These are phyloP conservation scores for Gouania willdenowi DNA, from an alignment of 2,797 vertebrate species.

Conservation along the genomic window DNA sequence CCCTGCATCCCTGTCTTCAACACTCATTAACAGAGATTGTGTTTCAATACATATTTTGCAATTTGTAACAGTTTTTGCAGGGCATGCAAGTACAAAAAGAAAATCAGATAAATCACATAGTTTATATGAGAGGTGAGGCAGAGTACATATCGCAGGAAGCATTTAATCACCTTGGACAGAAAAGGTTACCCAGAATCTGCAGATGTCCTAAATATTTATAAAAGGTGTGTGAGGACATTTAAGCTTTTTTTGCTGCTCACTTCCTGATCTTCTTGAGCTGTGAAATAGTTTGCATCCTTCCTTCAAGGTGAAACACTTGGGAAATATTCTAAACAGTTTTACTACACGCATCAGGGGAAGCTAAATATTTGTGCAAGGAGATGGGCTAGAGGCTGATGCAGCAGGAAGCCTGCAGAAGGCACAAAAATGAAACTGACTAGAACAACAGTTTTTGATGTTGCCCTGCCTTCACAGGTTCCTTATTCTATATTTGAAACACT, in stretches of 20 bases:
- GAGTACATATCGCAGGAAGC: conserved; percentile 64
- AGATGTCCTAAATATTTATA: conserved; percentile 79
- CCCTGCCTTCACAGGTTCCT: conserved; percentile 3
- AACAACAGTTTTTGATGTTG: conserved; percentile 18
- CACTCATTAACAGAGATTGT: neutral
- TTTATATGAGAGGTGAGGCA: conserved; percentile 48
- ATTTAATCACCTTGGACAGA: conserved; percentile 57
- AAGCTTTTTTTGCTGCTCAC: conserved; percentile 43
- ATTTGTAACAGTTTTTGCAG: neutral
- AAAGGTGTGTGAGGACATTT: conserved; percentile 63
- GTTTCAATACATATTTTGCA: neutral
- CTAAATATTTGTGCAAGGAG: conserved; percentile 74
- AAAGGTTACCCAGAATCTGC: conserved; percentile 65
- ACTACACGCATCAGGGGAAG: conserved; percentile 69
- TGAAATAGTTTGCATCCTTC: conserved; percentile 63
- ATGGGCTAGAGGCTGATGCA: conserved; percentile 24
- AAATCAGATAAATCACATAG: conserved; percentile 10
- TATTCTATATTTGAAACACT: conserved; percentile 22
- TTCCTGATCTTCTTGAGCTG: conserved; percentile 36
- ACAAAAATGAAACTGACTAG: conserved; percentile 25
- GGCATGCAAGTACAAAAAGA: neutral
- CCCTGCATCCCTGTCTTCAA: neutral
- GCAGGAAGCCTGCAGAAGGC: conserved; percentile 30
- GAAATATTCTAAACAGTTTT: conserved; percentile 71
- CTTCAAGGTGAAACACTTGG: conserved; percentile 64